phyloP scores from a whole-genome alignment of 2,888 invertebrate species.

The Drosophila nr. medialis region DNA sequence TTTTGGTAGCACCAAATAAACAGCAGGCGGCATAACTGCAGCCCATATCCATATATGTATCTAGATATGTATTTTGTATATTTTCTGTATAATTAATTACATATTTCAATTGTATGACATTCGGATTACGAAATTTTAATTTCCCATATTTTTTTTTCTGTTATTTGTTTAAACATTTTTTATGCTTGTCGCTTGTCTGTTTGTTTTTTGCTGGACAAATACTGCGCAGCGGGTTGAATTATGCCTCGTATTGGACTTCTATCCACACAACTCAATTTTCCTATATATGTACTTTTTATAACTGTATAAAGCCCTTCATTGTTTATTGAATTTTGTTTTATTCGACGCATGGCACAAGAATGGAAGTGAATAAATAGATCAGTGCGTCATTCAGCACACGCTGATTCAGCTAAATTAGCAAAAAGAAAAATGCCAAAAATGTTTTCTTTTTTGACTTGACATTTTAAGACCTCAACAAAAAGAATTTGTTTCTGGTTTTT shows the following conservation, averaged over 20 bases:
- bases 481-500: not conserved
- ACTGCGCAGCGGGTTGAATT: slow-evolving; percentile 46
- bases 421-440: not conserved
- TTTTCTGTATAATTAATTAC: slow-evolving; percentile 59
- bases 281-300: slow-evolving; percentile 6
- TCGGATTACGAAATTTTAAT: slow-evolving; percentile 71
- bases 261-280: slow-evolving; percentile 42
- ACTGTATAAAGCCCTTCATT: slow-evolving; percentile 18
- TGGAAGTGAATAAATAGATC: not conserved
- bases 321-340: slow-evolving; percentile 20
- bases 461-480: not conserved
- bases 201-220: slow-evolving; percentile 18
- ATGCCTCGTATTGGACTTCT: slow-evolving; percentile 38
- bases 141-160: slow-evolving; percentile 21
- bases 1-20: slow-evolving; percentile 73
- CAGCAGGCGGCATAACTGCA: slow-evolving; percentile 73
- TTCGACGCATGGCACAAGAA: not conserved
- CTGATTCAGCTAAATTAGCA: not conserved
- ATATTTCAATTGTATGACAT: slow-evolving; percentile 77
- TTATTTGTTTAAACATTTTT: slow-evolving; percentile 42
- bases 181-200: slow-evolving; percentile 39
- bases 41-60: slow-evolving; percentile 44
- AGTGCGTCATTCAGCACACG: slow-evolving; percentile 10
- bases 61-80: slow-evolving; percentile 38
- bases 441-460: not conserved